These are phyloP conservation scores for Melieria omissa DNA, from an alignment of 2,888 invertebrate genomes.

Conservation along the genomic window DNA sequence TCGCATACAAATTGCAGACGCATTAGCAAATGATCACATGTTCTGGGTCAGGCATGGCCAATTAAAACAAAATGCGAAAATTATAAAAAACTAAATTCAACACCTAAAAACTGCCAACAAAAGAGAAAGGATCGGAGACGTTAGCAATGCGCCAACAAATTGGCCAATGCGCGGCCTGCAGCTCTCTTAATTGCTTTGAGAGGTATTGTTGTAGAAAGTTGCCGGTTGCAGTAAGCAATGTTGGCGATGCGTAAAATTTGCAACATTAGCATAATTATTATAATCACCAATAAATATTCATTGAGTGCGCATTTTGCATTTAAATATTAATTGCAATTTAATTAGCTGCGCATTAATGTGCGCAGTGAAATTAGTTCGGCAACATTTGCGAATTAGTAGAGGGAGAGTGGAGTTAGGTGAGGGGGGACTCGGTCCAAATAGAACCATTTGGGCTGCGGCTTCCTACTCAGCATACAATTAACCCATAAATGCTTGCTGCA, in stretches of 20 bases:
- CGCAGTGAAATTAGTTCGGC: constrained; percentile 1
- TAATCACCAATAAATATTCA: constrained; percentile 8
- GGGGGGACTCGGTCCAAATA: too few relatives aligned
- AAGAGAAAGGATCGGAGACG: neutral
- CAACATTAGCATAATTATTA: constrained; percentile 8
- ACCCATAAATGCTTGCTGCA: too few relatives aligned
- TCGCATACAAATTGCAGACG: neutral
- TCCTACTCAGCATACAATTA: too few relatives aligned
- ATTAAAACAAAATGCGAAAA: too few relatives aligned
- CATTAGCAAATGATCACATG: constrained; percentile 8
- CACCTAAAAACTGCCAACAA: neutral
- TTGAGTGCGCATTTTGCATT: neutral
- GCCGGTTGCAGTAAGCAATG: neutral
- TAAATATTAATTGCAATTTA: constrained; percentile 4
- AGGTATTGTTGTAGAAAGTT: neutral
- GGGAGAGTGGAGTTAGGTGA: too few relatives aligned
- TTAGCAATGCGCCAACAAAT: neutral
- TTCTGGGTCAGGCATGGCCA: too few relatives aligned
- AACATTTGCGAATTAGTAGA: neutral
- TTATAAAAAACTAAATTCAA: neutral
- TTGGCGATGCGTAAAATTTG: constrained; percentile 11
- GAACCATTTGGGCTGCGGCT: too few relatives aligned
- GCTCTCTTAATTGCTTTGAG: neutral
- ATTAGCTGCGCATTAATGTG: neutral
- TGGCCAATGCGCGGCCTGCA: neutral